Conservation (phyloP, 2,888 invertebrate species). For the Oligia strigilis region DNA sequence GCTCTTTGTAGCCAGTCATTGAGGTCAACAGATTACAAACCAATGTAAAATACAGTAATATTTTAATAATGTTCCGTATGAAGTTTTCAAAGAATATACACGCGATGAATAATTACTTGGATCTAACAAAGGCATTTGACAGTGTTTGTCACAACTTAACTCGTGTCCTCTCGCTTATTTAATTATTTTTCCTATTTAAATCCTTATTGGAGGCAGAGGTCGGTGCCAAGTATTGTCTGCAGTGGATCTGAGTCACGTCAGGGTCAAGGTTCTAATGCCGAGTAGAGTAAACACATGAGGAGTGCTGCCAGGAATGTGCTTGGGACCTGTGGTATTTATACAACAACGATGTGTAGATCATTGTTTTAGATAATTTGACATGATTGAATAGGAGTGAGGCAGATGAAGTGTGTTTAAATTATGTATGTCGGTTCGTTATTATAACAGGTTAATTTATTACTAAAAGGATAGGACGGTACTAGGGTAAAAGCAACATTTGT, state of each 20-base stretch:
- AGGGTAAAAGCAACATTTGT: background rate
- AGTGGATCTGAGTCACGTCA: conserved; percentile 72
- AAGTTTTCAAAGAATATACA: conserved; percentile 6
- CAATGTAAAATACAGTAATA: conserved; percentile 17
- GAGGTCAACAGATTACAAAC: conserved; percentile 13
- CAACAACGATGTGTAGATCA: conserved; percentile 28
- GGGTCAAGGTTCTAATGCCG: conserved; percentile 74
- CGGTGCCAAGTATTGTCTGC: conserved; percentile 71
- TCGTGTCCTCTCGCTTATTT: conserved; percentile 65
- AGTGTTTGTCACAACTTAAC: conserved; percentile 68
- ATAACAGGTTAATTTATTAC: background rate
- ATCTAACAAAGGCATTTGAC: conserved; percentile 73
- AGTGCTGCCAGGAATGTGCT: conserved; percentile 72
- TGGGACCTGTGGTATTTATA: conserved; percentile 66
- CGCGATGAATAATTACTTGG: conserved; percentile 36
- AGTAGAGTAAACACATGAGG: conserved; percentile 67
- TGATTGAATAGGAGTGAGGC: background rate
- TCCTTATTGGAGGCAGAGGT: conserved; percentile 69
- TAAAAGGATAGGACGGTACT: background rate
- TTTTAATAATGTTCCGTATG: background rate
- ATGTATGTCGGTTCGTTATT: background rate
- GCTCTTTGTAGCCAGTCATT: background rate
- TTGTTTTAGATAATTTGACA: conserved; percentile 30
- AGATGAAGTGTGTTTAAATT: background rate
- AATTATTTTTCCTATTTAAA: conserved; percentile 73